Evolutionary conservation across 2,797 vertebrate species (phyloP), one percentile per base, ranked within the genome.

Genomic region (Apogon talboti): DNA sequence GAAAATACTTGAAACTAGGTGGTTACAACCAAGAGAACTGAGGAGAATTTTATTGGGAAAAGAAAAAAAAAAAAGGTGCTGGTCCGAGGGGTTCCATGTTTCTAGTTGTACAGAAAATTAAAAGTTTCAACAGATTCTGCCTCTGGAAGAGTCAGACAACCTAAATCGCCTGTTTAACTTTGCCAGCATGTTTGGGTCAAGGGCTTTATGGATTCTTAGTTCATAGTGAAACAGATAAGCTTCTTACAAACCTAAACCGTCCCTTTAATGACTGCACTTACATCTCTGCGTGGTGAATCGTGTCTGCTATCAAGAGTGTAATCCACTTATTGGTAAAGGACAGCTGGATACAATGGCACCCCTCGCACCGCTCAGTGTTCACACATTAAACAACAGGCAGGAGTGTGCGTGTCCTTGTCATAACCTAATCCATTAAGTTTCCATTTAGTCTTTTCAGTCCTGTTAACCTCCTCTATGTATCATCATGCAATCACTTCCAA

Each of bases 281-380:
- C 48, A 71, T 78, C 68, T 78, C 52, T 55, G 57, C 68, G 66
- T 64, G 49, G 52, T 56, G 45, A 74, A 75, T 54, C 55, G 14
- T 56, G 35, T 78, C 71, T 68, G 76, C 43, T 75, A 18, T 76
- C 72, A 65, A 68, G 41, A 11, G 57, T 76, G 55, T 74, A 72
- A 81, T 85, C 75, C 75, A 83, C 66, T 79, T 79, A 75, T 84
- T 77, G 74, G 44, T 62, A 42, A 71, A 73, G 66, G 77, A 62
- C 76, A 74, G 66, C 52, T 55, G 74, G 59, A 51, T 71, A 69
- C 52, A 66, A 65, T 58, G 50, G 19, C 64, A 19, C 19, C 46
- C 3, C 66, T 42, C 51, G 48, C 69, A 44, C 56, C 61, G 54
- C 69, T 71, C 49, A 46, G 13, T 56, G 48, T 65, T 51, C 60